Evolutionary conservation across 2,888 invertebrate genomes (phyloP).

Genomic region (Drosophila lacicola): DNA sequence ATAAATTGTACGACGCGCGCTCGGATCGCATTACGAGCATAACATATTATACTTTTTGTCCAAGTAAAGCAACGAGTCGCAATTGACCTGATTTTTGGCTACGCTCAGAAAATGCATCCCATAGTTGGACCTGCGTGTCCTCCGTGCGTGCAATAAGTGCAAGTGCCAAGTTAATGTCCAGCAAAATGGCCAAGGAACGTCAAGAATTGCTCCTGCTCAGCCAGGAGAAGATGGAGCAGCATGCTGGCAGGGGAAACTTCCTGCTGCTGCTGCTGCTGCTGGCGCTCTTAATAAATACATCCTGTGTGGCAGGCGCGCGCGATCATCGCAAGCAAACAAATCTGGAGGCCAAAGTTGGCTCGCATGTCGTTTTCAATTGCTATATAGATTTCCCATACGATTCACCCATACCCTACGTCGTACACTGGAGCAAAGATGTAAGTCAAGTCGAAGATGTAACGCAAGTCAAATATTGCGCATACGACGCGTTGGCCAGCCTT

Average conservation of each 20-base stretch:
- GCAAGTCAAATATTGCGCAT: neutral
- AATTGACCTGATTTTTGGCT: constrained; percentile 69
- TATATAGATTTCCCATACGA: constrained; percentile 94
- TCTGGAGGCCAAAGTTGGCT: constrained; percentile 85
- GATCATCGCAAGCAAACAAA: constrained; percentile 80
- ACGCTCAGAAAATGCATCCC: constrained; percentile 26
- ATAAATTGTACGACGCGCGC: constrained; percentile 22
- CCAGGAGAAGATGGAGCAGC: neutral
- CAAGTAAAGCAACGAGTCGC: constrained; percentile 25
- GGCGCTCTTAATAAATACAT: constrained; percentile 83
- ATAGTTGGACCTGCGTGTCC: neutral
- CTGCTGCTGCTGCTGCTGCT: constrained; percentile 33
- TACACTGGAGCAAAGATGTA: constrained; percentile 96
- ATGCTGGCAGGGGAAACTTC: constrained; percentile 30
- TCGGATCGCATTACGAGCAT: constrained; percentile 31
- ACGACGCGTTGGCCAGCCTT: neutral
- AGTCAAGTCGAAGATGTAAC: constrained; percentile 86
- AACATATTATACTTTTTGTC: constrained; percentile 11
- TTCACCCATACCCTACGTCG: constrained; percentile 92
- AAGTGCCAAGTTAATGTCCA: constrained; percentile 15
- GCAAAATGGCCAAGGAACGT: constrained; percentile 45
- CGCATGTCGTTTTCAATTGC: constrained; percentile 85
- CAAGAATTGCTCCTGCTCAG: constrained; percentile 14
- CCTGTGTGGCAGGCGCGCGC: constrained; percentile 82
- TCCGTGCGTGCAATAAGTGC: constrained; percentile 16